Conservation (phyloP, 2,797 vertebrate genomes). For the Okamejei kenojei region DNA sequence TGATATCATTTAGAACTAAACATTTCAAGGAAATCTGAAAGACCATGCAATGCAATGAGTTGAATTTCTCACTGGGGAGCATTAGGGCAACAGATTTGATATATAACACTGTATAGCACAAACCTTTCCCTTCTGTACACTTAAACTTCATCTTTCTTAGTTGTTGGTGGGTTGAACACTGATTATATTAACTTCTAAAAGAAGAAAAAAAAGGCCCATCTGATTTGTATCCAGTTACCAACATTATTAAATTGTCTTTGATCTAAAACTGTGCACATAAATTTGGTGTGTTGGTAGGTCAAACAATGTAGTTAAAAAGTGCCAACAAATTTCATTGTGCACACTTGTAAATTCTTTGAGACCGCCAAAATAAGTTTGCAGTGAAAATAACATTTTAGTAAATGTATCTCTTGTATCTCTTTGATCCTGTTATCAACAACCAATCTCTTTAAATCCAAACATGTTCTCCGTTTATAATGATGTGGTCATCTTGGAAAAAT, state of each 20-base stretch:
- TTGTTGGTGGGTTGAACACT: neutral
- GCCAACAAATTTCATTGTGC: conserved; percentile 24
- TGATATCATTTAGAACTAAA: neutral
- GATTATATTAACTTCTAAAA: neutral
- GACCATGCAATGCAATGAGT: neutral
- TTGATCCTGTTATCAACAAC: conserved; percentile 31
- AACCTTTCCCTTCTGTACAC: neutral
- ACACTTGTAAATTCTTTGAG: conserved; percentile 31
- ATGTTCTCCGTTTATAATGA: conserved; percentile 10
- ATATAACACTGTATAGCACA: neutral
- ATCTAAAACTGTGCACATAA: conserved; percentile 25
- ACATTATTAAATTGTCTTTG: conserved; percentile 10
- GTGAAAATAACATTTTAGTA: conserved; percentile 28
- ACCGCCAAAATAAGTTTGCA: neutral
- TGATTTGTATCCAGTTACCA: conserved; percentile 8
- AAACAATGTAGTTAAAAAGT: conserved; percentile 5
- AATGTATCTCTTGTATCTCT: neutral
- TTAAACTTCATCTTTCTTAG: neutral
- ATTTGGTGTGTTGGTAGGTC: conserved; percentile 30
- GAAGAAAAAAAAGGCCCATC: neutral
- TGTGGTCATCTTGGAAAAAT: neutral
- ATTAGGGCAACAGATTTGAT: neutral
- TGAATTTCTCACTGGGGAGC: neutral
- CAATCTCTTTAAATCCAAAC: conserved; percentile 28
- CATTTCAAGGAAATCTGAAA: neutral